Evolutionary conservation across 2,797 vertebrate genomes (phyloP), one percentile per base, ranked within the genome.

Genomic region (Cheracebus regulus): DNA sequence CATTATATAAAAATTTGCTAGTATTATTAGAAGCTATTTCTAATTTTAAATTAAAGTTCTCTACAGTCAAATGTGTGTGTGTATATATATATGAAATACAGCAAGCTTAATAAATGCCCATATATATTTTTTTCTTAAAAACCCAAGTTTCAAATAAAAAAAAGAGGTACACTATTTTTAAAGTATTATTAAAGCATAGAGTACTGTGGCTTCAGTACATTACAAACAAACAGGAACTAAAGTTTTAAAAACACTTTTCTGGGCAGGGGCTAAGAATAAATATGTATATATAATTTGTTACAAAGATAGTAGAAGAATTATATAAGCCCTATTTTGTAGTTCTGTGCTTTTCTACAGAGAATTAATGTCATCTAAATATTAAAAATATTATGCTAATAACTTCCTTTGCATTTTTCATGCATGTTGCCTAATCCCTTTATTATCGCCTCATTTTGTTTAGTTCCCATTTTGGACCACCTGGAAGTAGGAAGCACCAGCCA

Each of bases 301-400:
- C 33, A 41, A 91, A 92, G 89, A 79, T 48, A 95, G 83, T 44
- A 6, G 15, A 90, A 78, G 3, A 72, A 46, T 50, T 67, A 81
- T n/a, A 41, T 39, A 89, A 89, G n/a, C 8, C n/a, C 4, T 95
- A 76, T 50, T 95, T 82, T 50, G 20, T 80, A 94, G 7, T 85
- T 44, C 24, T 67, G 14, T 86, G 58, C 24, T 94, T 93, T 95
- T 88, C 57, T 50, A 91, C 70, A 83, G 11, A 92, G 20, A 95
- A 92, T 81, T 81, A 75, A 95, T 92, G 67, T 95, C 33, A 93
- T 72, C 4, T 44, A 64, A 83, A 93, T 72, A 93, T 50, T 94
- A 72, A 96, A 97, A 94, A 44, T 24, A 75, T 44, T 46, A 58
- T 78, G 55, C 67, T 94, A 91, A 84, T 50, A 81, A 57, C 24